These are phyloP conservation scores for Hyles vespertilio DNA, from an alignment of 1,140 invertebrate species.

Conservation along the genomic window DNA sequence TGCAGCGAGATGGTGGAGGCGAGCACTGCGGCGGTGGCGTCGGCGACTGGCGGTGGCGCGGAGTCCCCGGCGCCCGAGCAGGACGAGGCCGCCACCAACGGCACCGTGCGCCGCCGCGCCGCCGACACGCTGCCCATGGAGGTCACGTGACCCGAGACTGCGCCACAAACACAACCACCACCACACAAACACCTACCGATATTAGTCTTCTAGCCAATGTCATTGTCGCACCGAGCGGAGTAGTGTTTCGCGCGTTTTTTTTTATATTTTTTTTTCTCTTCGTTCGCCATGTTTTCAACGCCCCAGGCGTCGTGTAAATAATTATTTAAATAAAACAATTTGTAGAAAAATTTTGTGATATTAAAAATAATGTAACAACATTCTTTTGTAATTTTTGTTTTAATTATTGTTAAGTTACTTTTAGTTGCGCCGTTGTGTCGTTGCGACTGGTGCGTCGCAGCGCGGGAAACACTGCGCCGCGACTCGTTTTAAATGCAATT, in stretches of 20 bases:
- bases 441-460: background rate
- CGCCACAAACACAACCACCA: background rate
- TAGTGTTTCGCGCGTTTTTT: slow-evolving; percentile 7
- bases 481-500: background rate
- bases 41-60: slow-evolving; percentile 14
- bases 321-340: slow-evolving; percentile 12
- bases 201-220: slow-evolving; percentile 4
- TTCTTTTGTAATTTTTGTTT: slow-evolving; percentile 10
- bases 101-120: slow-evolving; percentile 36
- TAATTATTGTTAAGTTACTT: slow-evolving; percentile 3
- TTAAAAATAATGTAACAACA: slow-evolving; percentile 11
- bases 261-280: background rate
- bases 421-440: slow-evolving; percentile 1
- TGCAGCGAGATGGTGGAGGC: slow-evolving; percentile 48
- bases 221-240: background rate
- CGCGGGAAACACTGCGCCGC: slow-evolving; percentile 8
- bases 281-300: background rate
- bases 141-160: slow-evolving; percentile 58
- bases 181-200: slow-evolving; percentile 1
- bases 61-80: slow-evolving; percentile 12
- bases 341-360: slow-evolving; percentile 12
- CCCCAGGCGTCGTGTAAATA: slow-evolving; percentile 4
- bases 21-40: slow-evolving; percentile 23
- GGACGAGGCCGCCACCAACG: slow-evolving; percentile 34
- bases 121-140: slow-evolving; percentile 57